Evolutionary conservation across 2,888 invertebrate genomes (phyloP), one percentile per base, ranked within the genome.

Genomic region (Arctia plantaginis): DNA sequence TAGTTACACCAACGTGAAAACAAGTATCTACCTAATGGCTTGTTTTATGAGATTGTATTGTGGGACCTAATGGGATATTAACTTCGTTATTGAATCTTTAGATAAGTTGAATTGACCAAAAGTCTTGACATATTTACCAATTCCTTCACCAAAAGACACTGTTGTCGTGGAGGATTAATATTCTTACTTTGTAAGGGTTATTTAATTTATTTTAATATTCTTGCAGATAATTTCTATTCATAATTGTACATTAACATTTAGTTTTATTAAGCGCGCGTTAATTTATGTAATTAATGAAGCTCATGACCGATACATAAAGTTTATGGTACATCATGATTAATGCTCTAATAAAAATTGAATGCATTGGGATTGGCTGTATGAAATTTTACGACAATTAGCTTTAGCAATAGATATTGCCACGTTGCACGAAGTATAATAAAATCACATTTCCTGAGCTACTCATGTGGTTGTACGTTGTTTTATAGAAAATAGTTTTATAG

Each of bases 271-370:
- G 20, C 30, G 13, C 51, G n/a, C 55, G n/a, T 51, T 51, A 27
- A 30, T 33, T 35, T 62, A 33, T 27, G 12, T 69, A 59, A 39
- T 69, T 59, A 69, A 33, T 41, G 33, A 71, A 41, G 41, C 66
- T 66, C 44, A 66, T 70, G 30, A n/a, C 27, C 66, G 3, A 74
- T 74, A 62, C 35, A 15, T 12, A 66, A 65, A 71, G 18, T 71
- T 74, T 74, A 74, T 70, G 59, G 15, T 41, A 35, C 44, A 33
- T 41, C 4, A 62, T 62, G 70, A 74, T 71, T 67, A 67, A 74
- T 71, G 33, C 62, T 35, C 41, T 39, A 62, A 62, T 74, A 62
- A 71, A 66, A 47, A 71, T 41, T 18, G 39, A 67, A 66, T 66
- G 27, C 15, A 39, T n/a, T 69, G 39, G 30, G 7, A 66, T 35